Conservation (phyloP, 2,888 invertebrate species). For the Chrysolina americana region DNA sequence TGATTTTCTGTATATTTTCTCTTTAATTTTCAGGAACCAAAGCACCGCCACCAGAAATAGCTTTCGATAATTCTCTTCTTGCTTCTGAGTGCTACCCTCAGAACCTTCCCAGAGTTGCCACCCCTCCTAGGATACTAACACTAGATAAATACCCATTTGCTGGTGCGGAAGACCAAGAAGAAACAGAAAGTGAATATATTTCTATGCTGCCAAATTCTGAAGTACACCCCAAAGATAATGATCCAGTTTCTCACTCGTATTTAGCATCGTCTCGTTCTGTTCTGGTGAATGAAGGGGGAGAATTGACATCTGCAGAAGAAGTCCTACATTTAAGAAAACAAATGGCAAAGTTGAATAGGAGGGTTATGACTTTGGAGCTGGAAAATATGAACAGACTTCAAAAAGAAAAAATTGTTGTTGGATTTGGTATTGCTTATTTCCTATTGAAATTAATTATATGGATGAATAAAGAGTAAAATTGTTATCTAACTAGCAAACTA, state of each 20-base stretch:
- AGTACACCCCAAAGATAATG: constrained; percentile 61
- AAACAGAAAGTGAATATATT: constrained; percentile 65
- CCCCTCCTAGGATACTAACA: constrained; percentile 91
- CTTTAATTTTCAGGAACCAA: constrained; percentile 76
- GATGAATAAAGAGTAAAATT: constrained; percentile 74
- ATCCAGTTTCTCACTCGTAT: constrained; percentile 54
- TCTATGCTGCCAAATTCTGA: constrained; percentile 61
- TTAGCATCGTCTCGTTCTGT: constrained; percentile 62
- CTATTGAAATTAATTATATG: constrained; percentile 88
- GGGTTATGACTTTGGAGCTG: constrained; percentile 89
- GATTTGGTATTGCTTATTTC: constrained; percentile 88
- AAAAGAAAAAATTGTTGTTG: constrained; percentile 88
- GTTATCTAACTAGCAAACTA: too few species aligned
- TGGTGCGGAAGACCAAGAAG: constrained; percentile 74
- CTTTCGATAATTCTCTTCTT: constrained; percentile 86
- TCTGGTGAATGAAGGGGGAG: constrained; percentile 71
- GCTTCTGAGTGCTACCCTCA: constrained; percentile 77
- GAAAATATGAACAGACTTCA: constrained; percentile 88
- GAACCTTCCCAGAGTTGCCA: constrained; percentile 83
- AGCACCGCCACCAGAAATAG: constrained; percentile 90
- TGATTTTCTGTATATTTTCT: constrained; percentile 33
- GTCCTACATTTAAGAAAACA: constrained; percentile 87
- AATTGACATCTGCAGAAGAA: constrained; percentile 83
- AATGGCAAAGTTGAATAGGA: constrained; percentile 88
- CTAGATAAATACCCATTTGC: constrained; percentile 89